Evolutionary conservation across 2,797 vertebrate genomes (phyloP).

Genomic region (Sebastes vulpes): DNA sequence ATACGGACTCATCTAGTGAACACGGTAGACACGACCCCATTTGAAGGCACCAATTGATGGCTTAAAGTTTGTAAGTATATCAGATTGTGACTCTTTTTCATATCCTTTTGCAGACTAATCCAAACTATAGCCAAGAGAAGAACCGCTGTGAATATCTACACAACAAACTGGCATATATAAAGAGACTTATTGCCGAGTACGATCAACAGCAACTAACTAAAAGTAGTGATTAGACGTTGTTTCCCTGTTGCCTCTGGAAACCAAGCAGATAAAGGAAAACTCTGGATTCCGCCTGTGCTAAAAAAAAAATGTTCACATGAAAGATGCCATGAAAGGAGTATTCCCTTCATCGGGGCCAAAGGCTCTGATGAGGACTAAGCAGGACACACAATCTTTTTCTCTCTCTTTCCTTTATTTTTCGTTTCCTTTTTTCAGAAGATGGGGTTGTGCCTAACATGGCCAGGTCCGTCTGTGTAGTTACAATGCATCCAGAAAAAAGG

Average conservation of each 20-base stretch:
- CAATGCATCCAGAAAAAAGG: slow-evolving; percentile 61
- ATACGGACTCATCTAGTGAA: too few relatives aligned
- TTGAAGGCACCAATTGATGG: not conserved
- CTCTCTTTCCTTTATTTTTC: not conserved
- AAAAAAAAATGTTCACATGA: slow-evolving; percentile 45
- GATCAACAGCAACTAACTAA: slow-evolving; percentile 94
- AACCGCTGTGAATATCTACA: slow-evolving; percentile 99
- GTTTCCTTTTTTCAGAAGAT: slow-evolving; percentile 37
- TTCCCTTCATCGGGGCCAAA: slow-evolving; percentile 71
- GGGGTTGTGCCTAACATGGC: slow-evolving; percentile 47
- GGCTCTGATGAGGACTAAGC: slow-evolving; percentile 73
- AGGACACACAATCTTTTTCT: slow-evolving; percentile 57
- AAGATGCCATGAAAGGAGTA: slow-evolving; percentile 77
- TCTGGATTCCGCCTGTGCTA: slow-evolving; percentile 76
- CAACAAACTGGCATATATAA: slow-evolving; percentile 99
- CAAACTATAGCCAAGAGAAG: slow-evolving; percentile 98
- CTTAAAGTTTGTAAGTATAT: not conserved
- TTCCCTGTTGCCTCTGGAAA: slow-evolving; percentile 76
- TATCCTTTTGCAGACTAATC: slow-evolving; percentile 90
- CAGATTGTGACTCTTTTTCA: slow-evolving; percentile 24
- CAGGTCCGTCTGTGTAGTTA: slow-evolving; percentile 56
- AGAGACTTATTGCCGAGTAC: slow-evolving; percentile 96
- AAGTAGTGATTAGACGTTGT: slow-evolving; percentile 74
- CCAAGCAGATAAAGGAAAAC: slow-evolving; percentile 72
- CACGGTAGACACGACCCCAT: too few relatives aligned